Conservation (phyloP, 2,797 vertebrate genomes). For the Spinus olivaceus region DNA sequence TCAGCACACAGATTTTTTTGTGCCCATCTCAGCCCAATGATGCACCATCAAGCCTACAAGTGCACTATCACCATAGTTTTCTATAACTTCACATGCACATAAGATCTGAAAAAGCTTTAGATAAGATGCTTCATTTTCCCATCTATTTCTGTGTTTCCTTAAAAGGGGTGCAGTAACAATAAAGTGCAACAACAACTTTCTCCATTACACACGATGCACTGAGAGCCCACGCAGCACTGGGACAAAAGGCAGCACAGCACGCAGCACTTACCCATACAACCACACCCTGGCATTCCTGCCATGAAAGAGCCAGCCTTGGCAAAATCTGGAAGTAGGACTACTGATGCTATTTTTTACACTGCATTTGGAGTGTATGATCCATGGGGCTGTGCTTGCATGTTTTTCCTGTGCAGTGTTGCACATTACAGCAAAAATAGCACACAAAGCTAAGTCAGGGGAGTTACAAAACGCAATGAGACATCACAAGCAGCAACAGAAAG, state of each 20-base stretch:
- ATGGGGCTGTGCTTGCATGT: no score
- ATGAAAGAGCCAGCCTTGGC: neutral
- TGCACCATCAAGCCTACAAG: neutral
- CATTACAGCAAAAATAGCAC: neutral
- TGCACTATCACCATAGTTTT: neutral
- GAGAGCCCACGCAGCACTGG: neutral
- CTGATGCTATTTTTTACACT: neutral
- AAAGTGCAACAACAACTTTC: neutral
- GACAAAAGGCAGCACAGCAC: neutral
- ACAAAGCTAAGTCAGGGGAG: neutral
- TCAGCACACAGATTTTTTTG: neutral
- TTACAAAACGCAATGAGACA: neutral
- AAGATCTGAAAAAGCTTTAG: neutral
- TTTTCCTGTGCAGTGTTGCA: neutral
- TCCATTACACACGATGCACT: neutral
- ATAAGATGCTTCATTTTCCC: neutral
- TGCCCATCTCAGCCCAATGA: neutral
- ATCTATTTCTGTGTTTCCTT: neutral
- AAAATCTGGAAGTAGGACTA: neutral
- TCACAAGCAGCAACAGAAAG: neutral
- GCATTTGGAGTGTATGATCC: neutral
- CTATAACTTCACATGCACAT: neutral
- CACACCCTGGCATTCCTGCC: neutral
- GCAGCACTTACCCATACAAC: neutral
- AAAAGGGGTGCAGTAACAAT: neutral